These are phyloP conservation scores for Polymixis lichenea DNA, from an alignment of 2,888 invertebrate genomes.

Conservation along the genomic window DNA sequence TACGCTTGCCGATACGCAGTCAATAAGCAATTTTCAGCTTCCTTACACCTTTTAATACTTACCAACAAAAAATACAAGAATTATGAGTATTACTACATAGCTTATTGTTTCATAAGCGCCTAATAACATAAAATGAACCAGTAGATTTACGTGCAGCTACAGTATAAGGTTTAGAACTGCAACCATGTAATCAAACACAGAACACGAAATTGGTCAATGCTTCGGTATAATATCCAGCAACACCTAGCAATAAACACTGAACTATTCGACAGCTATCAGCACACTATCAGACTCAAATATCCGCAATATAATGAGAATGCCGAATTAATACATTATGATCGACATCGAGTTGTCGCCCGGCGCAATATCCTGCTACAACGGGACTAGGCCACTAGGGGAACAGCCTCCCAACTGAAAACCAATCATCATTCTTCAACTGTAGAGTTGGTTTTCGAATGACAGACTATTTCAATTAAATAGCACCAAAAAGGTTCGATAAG, in stretches of 20 bases:
- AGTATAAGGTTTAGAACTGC: background rate
- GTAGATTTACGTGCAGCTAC: background rate
- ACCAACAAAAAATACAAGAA: background rate
- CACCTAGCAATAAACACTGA: background rate
- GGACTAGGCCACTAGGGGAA: slow-evolving; percentile 64
- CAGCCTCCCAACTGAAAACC: slow-evolving; percentile 24
- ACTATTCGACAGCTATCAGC: slow-evolving; percentile 40
- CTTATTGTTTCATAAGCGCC: background rate
- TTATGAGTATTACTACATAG: background rate
- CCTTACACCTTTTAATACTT: background rate
- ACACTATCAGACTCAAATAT: slow-evolving; percentile 67
- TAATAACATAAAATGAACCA: background rate
- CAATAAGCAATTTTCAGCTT: background rate
- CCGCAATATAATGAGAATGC: slow-evolving; percentile 69
- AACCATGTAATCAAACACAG: background rate
- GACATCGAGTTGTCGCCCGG: slow-evolving; percentile 45
- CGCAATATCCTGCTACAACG: slow-evolving; percentile 72
- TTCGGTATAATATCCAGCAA: background rate
- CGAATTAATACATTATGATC: slow-evolving; percentile 65
- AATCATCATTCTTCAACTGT: slow-evolving; percentile 1
- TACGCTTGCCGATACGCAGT: too few species aligned
- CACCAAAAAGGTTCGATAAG: slow-evolving; percentile 50
- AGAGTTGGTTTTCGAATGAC: background rate
- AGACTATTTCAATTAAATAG: slow-evolving; percentile 51
- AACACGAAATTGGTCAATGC: background rate